Percentiles rank a stretch among this genome's conserved stretches.
phyloP scores from a whole-genome alignment of 2,113 vertebrate genomes.

The Chloropsis cyanopogon region DNA sequence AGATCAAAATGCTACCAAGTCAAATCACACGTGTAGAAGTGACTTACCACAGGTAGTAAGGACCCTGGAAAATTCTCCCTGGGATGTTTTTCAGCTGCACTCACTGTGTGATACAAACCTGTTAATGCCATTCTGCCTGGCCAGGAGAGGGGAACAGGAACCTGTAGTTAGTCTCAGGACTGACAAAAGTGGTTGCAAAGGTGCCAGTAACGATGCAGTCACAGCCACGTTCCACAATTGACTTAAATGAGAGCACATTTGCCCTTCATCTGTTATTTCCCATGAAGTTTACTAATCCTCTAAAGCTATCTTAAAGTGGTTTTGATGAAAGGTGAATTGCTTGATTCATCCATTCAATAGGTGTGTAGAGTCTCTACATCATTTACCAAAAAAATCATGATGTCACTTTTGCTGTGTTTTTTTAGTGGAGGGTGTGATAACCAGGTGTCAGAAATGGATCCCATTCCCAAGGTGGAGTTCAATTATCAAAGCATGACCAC shows the following conservation, averaged over 20 bases:
- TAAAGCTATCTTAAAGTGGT: not conserved
- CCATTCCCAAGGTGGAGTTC: not conserved
- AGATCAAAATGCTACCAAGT: not conserved
- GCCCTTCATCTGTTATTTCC: not conserved
- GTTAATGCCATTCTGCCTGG: not conserved
- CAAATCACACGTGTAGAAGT: not conserved
- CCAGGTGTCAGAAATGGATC: not conserved
- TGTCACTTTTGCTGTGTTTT: not conserved
- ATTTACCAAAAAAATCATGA: not conserved
- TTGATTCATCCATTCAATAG: not conserved
- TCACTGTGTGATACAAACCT: not conserved
- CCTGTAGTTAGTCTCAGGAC: not conserved
- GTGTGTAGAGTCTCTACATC: not conserved
- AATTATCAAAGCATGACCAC: not conserved
- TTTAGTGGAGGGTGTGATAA: not conserved
- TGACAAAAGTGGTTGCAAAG: not conserved
- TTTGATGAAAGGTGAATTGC: not conserved
- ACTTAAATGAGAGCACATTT: not conserved
- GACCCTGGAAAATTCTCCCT: not conserved
- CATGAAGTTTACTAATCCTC: not conserved
- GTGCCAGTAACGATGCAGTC: not conserved
- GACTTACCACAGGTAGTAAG: not conserved
- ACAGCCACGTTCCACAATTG: not conserved
- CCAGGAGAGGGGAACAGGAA: not conserved
- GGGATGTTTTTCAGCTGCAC: not conserved